Percentiles rank a stretch among this genome's conserved stretches.
Evolutionary conservation across 2,797 vertebrate species (phyloP).

Genomic region (Hylomyscus alleni): DNA sequence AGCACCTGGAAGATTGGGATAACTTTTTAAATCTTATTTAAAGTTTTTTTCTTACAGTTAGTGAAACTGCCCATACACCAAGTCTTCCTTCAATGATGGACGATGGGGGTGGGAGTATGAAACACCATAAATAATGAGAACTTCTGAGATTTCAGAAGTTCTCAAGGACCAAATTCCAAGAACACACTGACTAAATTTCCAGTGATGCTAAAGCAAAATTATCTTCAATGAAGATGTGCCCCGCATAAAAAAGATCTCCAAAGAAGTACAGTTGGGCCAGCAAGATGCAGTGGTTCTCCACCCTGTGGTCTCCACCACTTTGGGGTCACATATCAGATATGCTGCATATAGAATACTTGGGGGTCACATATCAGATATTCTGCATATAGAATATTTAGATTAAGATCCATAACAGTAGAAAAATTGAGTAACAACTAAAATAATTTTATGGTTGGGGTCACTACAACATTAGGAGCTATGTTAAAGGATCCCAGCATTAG

Average conservation of each 20-base stretch:
- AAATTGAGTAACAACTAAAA: neutral
- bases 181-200: neutral
- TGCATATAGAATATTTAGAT: neutral
- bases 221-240: neutral
- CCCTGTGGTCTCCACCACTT: neutral
- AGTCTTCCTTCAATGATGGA: neutral
- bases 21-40: slow-evolving; percentile 30
- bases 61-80: neutral
- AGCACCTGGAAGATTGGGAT: neutral
- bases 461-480: too few relatives aligned
- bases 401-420: neutral
- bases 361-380: neutral
- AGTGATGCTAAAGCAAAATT: neutral
- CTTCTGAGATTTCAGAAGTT: slow-evolving; percentile 29
- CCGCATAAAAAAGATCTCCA: slow-evolving; percentile 20
- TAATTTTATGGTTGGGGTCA: neutral
- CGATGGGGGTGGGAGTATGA: neutral
- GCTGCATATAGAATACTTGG: neutral
- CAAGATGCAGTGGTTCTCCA: neutral
- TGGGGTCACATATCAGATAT: neutral
- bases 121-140: neutral
- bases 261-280: neutral
- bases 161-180: slow-evolving; percentile 15
- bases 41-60: slow-evolving; percentile 49
- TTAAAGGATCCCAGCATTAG: neutral